Evolutionary conservation across 2,888 invertebrate genomes (phyloP).

Genomic region (Polia nebulosa): DNA sequence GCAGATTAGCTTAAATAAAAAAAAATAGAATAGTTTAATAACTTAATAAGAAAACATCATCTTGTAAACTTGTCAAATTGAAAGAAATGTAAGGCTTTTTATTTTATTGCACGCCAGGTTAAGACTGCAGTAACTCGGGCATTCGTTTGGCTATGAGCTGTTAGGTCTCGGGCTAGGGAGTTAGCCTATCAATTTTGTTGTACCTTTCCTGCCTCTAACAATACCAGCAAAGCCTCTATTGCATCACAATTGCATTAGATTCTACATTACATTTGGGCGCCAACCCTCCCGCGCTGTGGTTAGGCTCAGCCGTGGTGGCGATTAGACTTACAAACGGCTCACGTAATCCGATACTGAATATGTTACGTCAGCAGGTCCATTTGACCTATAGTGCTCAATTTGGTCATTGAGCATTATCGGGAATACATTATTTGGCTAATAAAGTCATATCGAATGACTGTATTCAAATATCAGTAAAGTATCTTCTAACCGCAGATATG

Average conservation of each 20-base stretch:
- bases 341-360: conserved; percentile 59
- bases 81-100: too few relatives aligned
- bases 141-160: too few relatives aligned
- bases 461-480: conserved; percentile 11
- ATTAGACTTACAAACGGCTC: conserved; percentile 62
- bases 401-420: conserved; percentile 48
- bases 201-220: too few relatives aligned
- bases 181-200: too few relatives aligned
- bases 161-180: too few relatives aligned
- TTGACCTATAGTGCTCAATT: conserved; percentile 43
- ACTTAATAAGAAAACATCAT: too few relatives aligned
- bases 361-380: conserved; percentile 37
- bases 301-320: conserved; percentile 45
- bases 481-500: neutral
- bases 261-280: conserved; percentile 45
- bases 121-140: too few relatives aligned
- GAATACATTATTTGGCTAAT: conserved; percentile 33
- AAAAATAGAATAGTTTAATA: too few relatives aligned
- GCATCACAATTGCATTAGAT: conserved; percentile 49
- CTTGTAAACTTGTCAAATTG: too few relatives aligned
- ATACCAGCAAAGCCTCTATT: neutral
- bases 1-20: too few relatives aligned
- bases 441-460: conserved; percentile 15
- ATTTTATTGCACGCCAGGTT: too few relatives aligned
- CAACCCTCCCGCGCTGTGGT: conserved; percentile 43